Percentiles rank a stretch among this genome's conserved stretches.
These are phyloP conservation scores for Trichoplax adhaerens DNA, from an alignment of 37 sponge, comb jelly and placozoan species.

Conservation along the genomic window DNA sequence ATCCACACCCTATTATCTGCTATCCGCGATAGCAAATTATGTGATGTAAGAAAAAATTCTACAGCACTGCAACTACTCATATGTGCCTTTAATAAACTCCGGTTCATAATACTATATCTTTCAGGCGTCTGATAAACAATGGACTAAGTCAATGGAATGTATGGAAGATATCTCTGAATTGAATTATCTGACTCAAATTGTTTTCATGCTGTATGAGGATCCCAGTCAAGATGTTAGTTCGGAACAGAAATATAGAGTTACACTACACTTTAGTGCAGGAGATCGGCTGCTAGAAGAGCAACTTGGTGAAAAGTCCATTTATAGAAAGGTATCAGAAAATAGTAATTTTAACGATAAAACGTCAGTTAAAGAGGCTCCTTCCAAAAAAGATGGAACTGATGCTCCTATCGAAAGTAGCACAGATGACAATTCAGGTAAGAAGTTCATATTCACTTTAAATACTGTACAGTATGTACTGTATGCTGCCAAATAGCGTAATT, in stretches of 20 bases:
- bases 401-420: too few species aligned
- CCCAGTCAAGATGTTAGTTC: constrained; percentile 15
- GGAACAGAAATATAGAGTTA: constrained; percentile 13
- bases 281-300: background rate
- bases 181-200: constrained; percentile 77
- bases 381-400: too few species aligned
- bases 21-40: constrained; percentile 43
- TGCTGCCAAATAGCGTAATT: too few species aligned
- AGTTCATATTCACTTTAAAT: too few species aligned
- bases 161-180: constrained; percentile 40
- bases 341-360: too few species aligned
- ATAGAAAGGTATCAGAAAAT: too few species aligned
- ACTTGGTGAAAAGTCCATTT: too few species aligned
- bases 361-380: too few species aligned
- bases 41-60: constrained; percentile 29
- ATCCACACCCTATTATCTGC: constrained; percentile 68
- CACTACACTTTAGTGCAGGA: constrained; percentile 41
- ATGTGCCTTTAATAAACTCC: background rate
- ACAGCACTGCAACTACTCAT: background rate
- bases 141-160: constrained; percentile 32
- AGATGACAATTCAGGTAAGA: too few species aligned
- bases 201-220: constrained; percentile 78
- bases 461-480: too few species aligned
- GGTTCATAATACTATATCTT: background rate
- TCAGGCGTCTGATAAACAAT: constrained; percentile 15